Base-by-base conservation (phyloP, 2,113 vertebrate genomes). In the Psammodynastes pulverulentus region DNA sequence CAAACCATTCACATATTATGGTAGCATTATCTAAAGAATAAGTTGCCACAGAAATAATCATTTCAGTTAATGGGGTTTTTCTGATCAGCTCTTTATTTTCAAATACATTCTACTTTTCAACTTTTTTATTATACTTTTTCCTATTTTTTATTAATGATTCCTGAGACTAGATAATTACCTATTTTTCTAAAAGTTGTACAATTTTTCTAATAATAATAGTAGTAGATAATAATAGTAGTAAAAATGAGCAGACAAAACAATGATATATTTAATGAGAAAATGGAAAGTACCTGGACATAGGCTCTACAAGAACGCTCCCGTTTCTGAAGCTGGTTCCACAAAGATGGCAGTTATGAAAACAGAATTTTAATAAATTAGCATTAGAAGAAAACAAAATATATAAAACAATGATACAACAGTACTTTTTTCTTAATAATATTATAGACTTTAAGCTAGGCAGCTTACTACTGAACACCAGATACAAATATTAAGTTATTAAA, bases 301-400 rank as follows among this genome's bases (percentile, higher is more conserved):
- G 98, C 99, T 96, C 99, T 99, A 98, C 99, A 99, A 94, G 98
- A 99, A 94, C 98, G 99, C 95, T 99, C 99, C 97, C 99, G 98
- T 98, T 99, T 99, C 98, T 99, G 99, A 97, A 99, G 98, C 99
- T 99, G 99, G 98, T 98, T 97, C 97, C 97, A 98, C 96, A 97
- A 97, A 97, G 97, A 97, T 93, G 98, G 96, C 96, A 96, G 96
- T 97, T 98, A 67, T 97, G 97, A 98, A 98, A 96, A 97, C 94
- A 49, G 97, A 97, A 98, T 97, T 98, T 97, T 97, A 97, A 97
- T 79, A 97, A 97, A 96, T 98, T 97, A 97, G 97, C 97, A 95
- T 98, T 94, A 97, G 97, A 95, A 95, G 94, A 94, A 96, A 91
- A 95, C 89, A 93, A 93, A 88, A 94, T 96, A 97, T 96, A 95